Evolutionary conservation across 1,140 invertebrate species (phyloP).

Genomic region (Microplitis mediator): DNA sequence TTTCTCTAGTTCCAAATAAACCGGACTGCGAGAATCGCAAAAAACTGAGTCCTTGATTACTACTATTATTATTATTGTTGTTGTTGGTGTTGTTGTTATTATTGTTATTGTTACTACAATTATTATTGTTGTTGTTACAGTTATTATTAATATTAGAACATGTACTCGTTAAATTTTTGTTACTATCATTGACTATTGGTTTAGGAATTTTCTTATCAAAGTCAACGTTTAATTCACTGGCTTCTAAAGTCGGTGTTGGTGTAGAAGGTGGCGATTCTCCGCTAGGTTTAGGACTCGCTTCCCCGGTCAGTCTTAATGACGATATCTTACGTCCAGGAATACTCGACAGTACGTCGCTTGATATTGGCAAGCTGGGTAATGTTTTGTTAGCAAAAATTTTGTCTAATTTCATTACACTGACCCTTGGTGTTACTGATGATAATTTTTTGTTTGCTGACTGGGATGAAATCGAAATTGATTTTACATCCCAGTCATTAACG

Average conservation of each 20-base stretch:
- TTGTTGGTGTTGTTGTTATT: no score
- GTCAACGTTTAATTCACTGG: slow-evolving; percentile 24
- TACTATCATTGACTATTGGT: slow-evolving; percentile 52
- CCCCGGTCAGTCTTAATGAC: slow-evolving; percentile 47
- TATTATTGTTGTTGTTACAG: slow-evolving; percentile 34
- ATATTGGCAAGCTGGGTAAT: slow-evolving; percentile 46
- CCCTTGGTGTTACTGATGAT: slow-evolving; percentile 43
- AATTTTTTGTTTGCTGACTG: slow-evolving; percentile 38
- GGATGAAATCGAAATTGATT: slow-evolving; percentile 40
- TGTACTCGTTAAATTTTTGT: slow-evolving; percentile 34
- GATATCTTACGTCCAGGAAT: slow-evolving; percentile 49
- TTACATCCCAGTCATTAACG: slow-evolving; percentile 47
- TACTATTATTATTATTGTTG: no score
- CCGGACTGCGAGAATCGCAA: slow-evolving; percentile 20
- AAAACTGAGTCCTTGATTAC: neutral
- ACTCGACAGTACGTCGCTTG: slow-evolving; percentile 45
- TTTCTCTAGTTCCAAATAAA: slow-evolving; percentile 18
- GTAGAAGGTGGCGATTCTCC: slow-evolving; percentile 23
- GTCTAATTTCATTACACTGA: slow-evolving; percentile 45
- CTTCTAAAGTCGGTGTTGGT: slow-evolving; percentile 9
- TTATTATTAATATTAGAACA: neutral
- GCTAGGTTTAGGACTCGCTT: slow-evolving; percentile 38
- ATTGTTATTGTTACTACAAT: neutral
- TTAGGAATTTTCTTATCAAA: slow-evolving; percentile 41
- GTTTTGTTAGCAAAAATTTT: slow-evolving; percentile 46